Base-by-base conservation (phyloP, 64 coral and sea anemone genomes). In the Porites lutea region DNA sequence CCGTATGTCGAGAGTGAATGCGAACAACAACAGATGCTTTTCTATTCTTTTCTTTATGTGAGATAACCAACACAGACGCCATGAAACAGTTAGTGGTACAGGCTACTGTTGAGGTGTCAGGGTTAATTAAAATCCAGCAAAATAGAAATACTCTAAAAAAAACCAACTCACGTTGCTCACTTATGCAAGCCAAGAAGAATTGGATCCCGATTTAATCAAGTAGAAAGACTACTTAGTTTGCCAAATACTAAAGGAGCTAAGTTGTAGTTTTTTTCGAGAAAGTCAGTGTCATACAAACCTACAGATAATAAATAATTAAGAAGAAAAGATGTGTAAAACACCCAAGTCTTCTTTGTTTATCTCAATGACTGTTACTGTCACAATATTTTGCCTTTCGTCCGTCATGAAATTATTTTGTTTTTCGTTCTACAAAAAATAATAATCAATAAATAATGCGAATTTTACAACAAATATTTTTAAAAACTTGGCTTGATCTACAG, bases 51-150 rank as follows among this genome's bases (percentile, higher is more conserved):
- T 78, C 18, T 55, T 55, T 57, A 23, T n/a, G 49, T 5, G 50
- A 18, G 75, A 18, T 47, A 57, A 8, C 21, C 14, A 73, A 73
- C 43, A 45, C 59, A 46, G 60, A 82, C 27, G 59, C 58, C 43
- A 65, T 14, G 16, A 8, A 19, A 65, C 44, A 22, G 43, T 12
- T 16, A 19, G 57, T 13, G 21, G 43, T 18, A 9, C 8, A 80
- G 61, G 10, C n/a, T 61, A 22, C 23, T 54, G 6, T 46, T 59
- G 22, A 60, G 13, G 12, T 62, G 54, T 58, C 78, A 37, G 10
- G 10, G 15, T 57, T 46, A 60, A 81, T 81, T 81, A 81, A 81
- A 81, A 45, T 59, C 78, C 20, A 8, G 9, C 13, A 59, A 59
- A 79, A 59, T 59, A 37, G 21, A 8, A 71, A 23, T 9, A 71